Evolutionary conservation across 2,797 vertebrate species (phyloP).

Genomic region (Trematomus bernacchii): DNA sequence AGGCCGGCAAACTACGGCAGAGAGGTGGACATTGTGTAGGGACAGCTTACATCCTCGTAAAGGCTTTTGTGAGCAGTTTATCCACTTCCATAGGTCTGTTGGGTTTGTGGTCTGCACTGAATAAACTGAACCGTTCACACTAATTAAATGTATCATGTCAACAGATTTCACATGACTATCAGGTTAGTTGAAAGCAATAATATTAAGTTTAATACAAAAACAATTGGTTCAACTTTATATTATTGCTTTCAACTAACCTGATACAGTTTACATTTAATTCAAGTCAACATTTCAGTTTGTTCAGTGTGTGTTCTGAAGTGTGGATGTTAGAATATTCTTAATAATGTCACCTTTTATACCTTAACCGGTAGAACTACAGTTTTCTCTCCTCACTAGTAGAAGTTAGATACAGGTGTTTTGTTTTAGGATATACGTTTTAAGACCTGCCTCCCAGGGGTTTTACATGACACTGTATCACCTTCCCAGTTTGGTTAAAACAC

Average conservation of each 20-base stretch:
- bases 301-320: too few relatives aligned
- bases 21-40: conserved; percentile 60
- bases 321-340: not conserved
- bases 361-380: not conserved
- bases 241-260: too few relatives aligned
- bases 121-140: not conserved
- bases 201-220: too few relatives aligned
- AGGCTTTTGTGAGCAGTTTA: conserved; percentile 31
- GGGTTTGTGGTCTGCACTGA: conserved; percentile 6
- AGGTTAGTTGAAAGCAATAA: too few relatives aligned
- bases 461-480: conserved; percentile 43
- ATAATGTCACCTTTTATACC: not conserved
- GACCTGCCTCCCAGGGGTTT: conserved; percentile 4
- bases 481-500: conserved; percentile 69
- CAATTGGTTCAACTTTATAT: too few relatives aligned
- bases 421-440: conserved; percentile 21
- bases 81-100: conserved; percentile 12
- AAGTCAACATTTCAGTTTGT: too few relatives aligned
- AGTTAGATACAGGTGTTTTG: conserved; percentile 3
- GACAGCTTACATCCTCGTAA: conserved; percentile 62
- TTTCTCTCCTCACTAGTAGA: not conserved
- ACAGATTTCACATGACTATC: too few relatives aligned
- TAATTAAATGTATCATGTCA: too few relatives aligned
- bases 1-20: conserved; percentile 64
- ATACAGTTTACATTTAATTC: too few relatives aligned